Conservation (phyloP, 1,140 invertebrate genomes). For the Zeugodacus cucurbitae region DNA sequence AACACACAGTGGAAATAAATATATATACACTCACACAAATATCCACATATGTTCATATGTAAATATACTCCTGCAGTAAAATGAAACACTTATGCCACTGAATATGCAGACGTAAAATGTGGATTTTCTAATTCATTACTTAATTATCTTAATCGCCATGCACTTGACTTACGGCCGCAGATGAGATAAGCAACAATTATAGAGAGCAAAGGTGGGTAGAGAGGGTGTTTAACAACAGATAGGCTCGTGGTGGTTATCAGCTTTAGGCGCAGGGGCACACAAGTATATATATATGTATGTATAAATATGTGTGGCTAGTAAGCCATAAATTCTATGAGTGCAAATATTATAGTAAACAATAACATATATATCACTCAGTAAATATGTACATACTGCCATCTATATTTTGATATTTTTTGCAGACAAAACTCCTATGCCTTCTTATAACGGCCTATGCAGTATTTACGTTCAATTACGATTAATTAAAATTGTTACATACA, state of each 20-base stretch:
- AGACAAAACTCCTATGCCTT: neutral
- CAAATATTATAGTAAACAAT: no score
- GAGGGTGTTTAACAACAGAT: neutral
- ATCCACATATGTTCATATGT: neutral
- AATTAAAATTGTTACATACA: neutral
- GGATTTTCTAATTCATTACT: conserved; percentile 1
- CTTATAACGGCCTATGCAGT: no score
- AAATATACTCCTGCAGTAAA: neutral
- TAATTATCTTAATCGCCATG: conserved; percentile 12
- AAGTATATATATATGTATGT: neutral
- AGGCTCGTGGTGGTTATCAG: neutral
- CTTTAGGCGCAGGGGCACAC: neutral
- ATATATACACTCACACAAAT: neutral
- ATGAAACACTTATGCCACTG: neutral
- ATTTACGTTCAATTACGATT: neutral
- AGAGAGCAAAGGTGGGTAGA: neutral
- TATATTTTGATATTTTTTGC: neutral
- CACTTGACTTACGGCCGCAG: neutral
- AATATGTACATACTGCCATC: neutral
- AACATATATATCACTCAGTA: neutral
- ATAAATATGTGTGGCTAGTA: neutral
- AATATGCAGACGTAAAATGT: neutral
- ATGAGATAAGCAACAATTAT: neutral
- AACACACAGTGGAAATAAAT: neutral
- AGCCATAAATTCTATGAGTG: neutral